Conservation (phyloP, 2,113 vertebrate species). For the Numenius arquata region DNA sequence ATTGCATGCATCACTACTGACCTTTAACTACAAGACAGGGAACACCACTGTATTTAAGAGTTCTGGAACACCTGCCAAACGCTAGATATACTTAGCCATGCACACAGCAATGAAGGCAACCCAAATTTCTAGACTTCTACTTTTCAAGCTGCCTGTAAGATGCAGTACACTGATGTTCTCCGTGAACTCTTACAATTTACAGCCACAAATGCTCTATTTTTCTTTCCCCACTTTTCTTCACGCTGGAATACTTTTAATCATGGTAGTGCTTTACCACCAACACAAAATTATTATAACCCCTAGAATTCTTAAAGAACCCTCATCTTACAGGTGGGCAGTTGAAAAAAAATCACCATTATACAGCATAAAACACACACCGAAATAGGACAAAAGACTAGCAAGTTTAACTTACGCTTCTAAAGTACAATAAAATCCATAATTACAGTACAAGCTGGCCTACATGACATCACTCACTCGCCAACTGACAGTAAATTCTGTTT, state of each 20-base stretch:
- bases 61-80: neutral
- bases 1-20: neutral
- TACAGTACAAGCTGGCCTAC: neutral
- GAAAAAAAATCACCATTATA: neutral
- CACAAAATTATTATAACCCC: neutral
- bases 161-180: neutral
- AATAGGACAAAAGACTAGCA: neutral
- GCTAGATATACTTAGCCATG: neutral
- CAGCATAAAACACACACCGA: neutral
- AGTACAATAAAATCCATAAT: neutral
- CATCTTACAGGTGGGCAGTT: neutral
- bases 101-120: neutral
- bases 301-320: neutral
- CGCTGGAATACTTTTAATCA: neutral
- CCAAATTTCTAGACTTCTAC: neutral
- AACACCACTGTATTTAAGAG: neutral
- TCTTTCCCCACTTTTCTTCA: neutral
- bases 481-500: slow-evolving; percentile 95
- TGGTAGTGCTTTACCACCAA: neutral
- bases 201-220: neutral
- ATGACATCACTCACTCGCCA: slow-evolving; percentile 88
- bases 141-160: neutral
- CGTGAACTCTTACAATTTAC: neutral
- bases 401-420: neutral
- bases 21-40: neutral